Base-by-base conservation (phyloP, 2,888 invertebrate species). In the Lithodes maja region DNA sequence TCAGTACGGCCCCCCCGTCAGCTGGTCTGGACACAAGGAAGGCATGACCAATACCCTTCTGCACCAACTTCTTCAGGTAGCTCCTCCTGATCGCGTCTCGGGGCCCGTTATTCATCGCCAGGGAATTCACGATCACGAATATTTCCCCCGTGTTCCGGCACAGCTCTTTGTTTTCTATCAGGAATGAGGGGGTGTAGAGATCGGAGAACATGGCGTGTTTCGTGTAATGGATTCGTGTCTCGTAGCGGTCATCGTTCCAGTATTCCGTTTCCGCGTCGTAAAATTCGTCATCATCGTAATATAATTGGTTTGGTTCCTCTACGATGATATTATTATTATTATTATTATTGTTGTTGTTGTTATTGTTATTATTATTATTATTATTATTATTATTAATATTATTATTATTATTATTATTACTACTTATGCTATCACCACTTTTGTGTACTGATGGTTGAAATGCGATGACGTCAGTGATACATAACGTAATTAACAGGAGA, bases 1-100 rank as follows among this genome's bases (percentile, higher is more conserved):
- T 54, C 49, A 52, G 5, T 0, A 87, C 12, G 61, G 15, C 7
- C 3, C 2, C 9, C 9, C 15, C 33, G 17, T 53, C 50, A 2
- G 12, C 55, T 17, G 87, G 83, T 49, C 50, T 87, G n/a, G 87
- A 87, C 17, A 87, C 68, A 15, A 87, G 69, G 54, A 87, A 87
- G 17, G 69, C 87, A n/a, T 87, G 79, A 54, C 71, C 12, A 55
- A 71, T 79, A 52, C 53, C 33, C 15, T 78, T 9, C 9, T 71
- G 5, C 7, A 17, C 68, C 9, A 87, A 52, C 7, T 17, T 50
- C 52, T 54, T 17, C 15, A 79, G 7, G 52, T 79, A 87, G 12
- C n/a, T 79, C 2, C 80, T n/a, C 5, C 87, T 75, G 49, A 87
- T 83, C 5, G 52, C 69, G 12, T 17, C 55, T 7, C 80, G 80